phyloP scores from a whole-genome alignment of 2,797 vertebrate genomes.

The Ibycter americanus region DNA sequence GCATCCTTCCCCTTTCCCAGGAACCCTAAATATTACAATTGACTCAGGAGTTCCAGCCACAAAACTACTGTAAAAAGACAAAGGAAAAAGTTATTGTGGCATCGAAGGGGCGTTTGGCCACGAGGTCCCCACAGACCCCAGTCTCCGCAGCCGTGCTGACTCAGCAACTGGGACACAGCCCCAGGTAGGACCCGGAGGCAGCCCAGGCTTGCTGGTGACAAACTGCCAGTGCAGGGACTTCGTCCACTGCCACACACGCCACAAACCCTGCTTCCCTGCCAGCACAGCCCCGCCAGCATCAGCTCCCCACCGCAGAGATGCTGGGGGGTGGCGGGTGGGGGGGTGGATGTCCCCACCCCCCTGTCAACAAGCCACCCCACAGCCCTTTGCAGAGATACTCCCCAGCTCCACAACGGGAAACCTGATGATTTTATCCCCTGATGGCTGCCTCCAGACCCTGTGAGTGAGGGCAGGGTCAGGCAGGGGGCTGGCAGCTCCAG shows the following conservation, averaged over 20 bases:
- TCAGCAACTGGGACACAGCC: background rate
- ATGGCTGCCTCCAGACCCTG: background rate
- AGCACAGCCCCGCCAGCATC: background rate
- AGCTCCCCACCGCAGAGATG: accelerated
- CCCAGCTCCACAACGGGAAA: background rate
- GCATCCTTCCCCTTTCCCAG: background rate
- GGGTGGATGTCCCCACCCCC: accelerated
- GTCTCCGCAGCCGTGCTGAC: background rate
- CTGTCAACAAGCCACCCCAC: background rate
- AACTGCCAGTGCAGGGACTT: background rate
- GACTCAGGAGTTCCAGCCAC: background rate
- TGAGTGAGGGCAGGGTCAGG: background rate
- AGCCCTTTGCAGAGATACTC: background rate
- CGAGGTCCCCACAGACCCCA: accelerated
- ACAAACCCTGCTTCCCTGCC: background rate
- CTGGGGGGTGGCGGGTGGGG: accelerated
- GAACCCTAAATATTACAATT: background rate
- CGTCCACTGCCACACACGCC: too few species aligned
- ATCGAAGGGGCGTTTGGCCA: background rate
- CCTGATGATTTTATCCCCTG: background rate
- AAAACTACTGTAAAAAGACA: background rate
- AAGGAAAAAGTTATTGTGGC: background rate
- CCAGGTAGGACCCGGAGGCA: background rate
- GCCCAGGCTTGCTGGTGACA: background rate
- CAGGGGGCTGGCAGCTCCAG: background rate